Percentiles rank a stretch among this genome's conserved stretches.
Evolutionary conservation across 2,113 vertebrate genomes (phyloP).

Genomic region (Saguinus midas): DNA sequence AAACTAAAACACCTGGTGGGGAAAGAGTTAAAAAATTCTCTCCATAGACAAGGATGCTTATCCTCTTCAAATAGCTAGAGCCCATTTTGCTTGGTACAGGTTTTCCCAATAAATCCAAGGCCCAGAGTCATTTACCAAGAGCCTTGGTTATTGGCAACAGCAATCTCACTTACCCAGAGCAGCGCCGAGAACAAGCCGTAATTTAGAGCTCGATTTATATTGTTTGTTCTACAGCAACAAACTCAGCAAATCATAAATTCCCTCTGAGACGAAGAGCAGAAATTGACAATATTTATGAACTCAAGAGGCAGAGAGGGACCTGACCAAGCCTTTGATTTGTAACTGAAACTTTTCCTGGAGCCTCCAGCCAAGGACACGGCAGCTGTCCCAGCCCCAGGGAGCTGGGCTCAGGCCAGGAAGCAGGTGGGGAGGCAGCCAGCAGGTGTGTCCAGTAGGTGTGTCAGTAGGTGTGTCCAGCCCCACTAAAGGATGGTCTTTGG

Average conservation of each 20-base stretch:
- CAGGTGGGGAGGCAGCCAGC: accelerated
- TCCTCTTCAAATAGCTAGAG: conserved; percentile 33
- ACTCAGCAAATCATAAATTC: conserved; percentile 81
- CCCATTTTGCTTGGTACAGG: conserved; percentile 22
- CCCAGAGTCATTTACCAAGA: conserved; percentile 80
- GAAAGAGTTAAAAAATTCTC: conserved; percentile 44
- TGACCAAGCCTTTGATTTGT: conserved; percentile 68
- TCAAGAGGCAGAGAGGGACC: conserved; percentile 53
- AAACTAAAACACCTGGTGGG: neutral
- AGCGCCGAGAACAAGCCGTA: conserved; percentile 75
- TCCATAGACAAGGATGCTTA: neutral
- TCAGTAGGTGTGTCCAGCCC: neutral
- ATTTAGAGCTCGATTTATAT: conserved; percentile 82
- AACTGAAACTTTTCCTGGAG: conserved; percentile 51
- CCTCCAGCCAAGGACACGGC: conserved; percentile 61
- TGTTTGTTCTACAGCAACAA: conserved; percentile 82
- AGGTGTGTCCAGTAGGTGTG: accelerated
- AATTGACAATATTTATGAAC: conserved; percentile 79
- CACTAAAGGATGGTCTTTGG: neutral
- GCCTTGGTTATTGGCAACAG: conserved; percentile 80
- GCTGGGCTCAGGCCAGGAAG: neutral
- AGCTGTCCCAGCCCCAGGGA: neutral
- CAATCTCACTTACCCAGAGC: conserved; percentile 78
- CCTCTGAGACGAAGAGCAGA: conserved; percentile 62
- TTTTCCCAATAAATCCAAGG: conserved; percentile 79